Evolutionary conservation across 2,113 vertebrate species (phyloP).

Genomic region (Sterna hirundo): DNA sequence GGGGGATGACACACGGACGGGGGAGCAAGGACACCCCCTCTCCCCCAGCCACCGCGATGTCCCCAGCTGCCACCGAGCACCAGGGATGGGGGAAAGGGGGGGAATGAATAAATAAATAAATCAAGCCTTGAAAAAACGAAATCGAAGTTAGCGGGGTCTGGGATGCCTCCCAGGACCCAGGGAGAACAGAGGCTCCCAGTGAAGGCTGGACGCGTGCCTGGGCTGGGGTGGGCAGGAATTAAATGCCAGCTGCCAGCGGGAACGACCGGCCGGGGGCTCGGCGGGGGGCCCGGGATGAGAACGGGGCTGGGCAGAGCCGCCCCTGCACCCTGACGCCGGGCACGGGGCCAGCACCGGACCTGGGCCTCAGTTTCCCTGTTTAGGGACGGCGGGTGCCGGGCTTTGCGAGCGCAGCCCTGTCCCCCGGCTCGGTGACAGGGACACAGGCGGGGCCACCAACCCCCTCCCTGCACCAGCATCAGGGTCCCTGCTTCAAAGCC

Average conservation of each 20-base stretch:
- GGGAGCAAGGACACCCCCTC: background rate
- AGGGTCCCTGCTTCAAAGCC: background rate
- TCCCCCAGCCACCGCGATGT: rapidly evolving
- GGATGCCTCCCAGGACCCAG: constrained; percentile 6
- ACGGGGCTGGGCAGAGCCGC: background rate
- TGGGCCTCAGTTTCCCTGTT: background rate
- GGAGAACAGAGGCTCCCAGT: constrained; percentile 43
- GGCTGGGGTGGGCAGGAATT: background rate
- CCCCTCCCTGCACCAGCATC: background rate
- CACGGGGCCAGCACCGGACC: background rate
- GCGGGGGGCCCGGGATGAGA: background rate
- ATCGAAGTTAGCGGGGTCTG: background rate
- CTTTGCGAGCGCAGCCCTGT: background rate
- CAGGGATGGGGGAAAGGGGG: background rate
- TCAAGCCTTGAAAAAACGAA: background rate
- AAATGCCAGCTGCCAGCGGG: constrained; percentile 15
- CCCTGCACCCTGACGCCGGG: rapidly evolving
- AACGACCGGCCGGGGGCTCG: background rate
- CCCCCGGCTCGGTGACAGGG: background rate
- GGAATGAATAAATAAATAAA: background rate
- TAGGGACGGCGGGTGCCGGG: rapidly evolving
- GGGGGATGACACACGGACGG: background rate
- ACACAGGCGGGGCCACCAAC: background rate
- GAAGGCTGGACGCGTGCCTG: constrained; percentile 1
- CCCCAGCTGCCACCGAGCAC: constrained; percentile 23